Evolutionary conservation across 1,140 invertebrate species (phyloP), one percentile per base, ranked within the genome.

Genomic region (Ostrea edulis): DNA sequence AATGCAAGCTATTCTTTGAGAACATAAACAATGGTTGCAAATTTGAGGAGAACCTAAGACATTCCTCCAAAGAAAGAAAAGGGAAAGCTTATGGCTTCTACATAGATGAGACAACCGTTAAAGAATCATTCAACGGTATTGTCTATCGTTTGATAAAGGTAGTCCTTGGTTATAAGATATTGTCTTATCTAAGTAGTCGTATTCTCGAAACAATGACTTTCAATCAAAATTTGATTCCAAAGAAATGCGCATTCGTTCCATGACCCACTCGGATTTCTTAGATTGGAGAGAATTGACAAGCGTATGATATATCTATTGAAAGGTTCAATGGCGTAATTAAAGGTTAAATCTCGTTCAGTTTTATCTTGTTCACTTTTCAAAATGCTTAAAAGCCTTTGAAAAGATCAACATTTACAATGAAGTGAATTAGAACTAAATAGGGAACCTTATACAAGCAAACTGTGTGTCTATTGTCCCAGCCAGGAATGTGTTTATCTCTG

Each of bases 261-360:
- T 77, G 68, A 77, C 68, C 68, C 68, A 77, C 68, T 77, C 68
- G 68, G 68, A 12, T 77, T 77, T 77, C 68, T 14, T 35, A 77
- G 55, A 62, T 62, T 62, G 55, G 55, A 20, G 55, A 20, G 68
- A 77, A 77, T 77, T 77, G 68, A 77, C 68, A 77, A 77, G 68
- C 68, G 68, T 29, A 25, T 77, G 68, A 77, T 77, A 12, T 77
- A 77, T 77, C 82, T 83, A 83, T 54, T 53, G 52, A 53, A 83
- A 17, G 35, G 82, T 83, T 83, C 82, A 53, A 52, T 22, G 29
- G 17, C 14, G 11, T 22, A 22, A 52, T 83, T 83, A 53, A 83
- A 54, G 82, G 82, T 83, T 83, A 83, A 83, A 83, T 83, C 52
- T 83, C 52, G 51, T 83, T 83, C 82, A 83, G 14, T 52, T 83